Evolutionary conservation across 2,888 invertebrate species (phyloP).

Genomic region (Aethes cnicana): DNA sequence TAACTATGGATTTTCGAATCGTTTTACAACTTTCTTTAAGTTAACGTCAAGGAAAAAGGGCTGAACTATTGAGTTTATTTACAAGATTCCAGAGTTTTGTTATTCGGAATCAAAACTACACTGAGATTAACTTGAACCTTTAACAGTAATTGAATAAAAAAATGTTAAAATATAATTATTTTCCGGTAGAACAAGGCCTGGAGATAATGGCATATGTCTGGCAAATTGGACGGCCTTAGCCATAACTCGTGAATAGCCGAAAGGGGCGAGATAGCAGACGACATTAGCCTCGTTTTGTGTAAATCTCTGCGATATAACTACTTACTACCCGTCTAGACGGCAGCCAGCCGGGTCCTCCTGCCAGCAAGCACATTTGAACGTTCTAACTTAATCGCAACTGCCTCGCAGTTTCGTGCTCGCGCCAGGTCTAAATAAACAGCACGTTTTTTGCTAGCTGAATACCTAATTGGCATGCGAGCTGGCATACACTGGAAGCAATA

Average conservation of each 20-base stretch:
- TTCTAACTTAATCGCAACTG: background rate
- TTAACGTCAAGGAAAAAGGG: conserved; percentile 7
- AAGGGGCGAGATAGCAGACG: conserved; percentile 20
- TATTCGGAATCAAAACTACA: too few relatives aligned
- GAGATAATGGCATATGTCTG: too few relatives aligned
- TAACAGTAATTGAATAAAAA: too few relatives aligned
- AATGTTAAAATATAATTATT: too few relatives aligned
- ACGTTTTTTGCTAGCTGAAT: background rate
- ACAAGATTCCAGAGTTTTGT: too few relatives aligned
- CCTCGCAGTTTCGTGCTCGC: background rate
- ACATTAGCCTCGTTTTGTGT: conserved; percentile 27
- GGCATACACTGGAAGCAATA: too few relatives aligned
- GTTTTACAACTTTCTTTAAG: conserved; percentile 13
- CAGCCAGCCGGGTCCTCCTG: conserved; percentile 39
- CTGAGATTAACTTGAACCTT: too few relatives aligned
- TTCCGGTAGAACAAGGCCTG: too few relatives aligned
- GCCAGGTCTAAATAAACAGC: background rate
- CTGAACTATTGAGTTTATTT: conserved; percentile 1
- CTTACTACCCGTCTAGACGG: conserved; percentile 43
- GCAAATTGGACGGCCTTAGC: conserved; percentile 3
- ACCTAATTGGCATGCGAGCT: too few relatives aligned
- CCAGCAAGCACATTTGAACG: conserved; percentile 14
- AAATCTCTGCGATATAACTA: conserved; percentile 32
- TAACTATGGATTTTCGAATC: conserved; percentile 1
- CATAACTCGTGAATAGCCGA: conserved; percentile 21